Base-by-base conservation (phyloP, 2,113 vertebrate species). In the Chaetorhynchus papuensis region DNA sequence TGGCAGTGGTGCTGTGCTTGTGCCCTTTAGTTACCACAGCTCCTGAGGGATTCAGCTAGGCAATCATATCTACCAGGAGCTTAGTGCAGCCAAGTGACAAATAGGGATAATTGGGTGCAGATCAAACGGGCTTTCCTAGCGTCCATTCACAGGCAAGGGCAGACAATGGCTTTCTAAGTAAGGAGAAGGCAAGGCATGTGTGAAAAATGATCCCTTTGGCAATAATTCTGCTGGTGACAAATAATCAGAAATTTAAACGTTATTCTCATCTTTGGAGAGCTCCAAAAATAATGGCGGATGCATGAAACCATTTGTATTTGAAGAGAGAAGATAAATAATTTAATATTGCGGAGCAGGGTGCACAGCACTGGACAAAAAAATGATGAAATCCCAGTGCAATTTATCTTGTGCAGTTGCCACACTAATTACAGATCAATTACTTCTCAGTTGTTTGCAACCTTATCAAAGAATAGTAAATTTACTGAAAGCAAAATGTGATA, bases 341-440 rank as follows among this genome's bases (percentile, higher is more conserved):
- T 97, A 97, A 96, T 83, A 93, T 94, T 97, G 65, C 23, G 8
- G 81, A 93, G 84, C 78, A 90, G 77, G 94, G 97, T 90, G 95
- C 79, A 30, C 54, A 97, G 94, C 61, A 93, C 85, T 83, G 85
- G 94, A 92, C 93, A 98, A 96, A 98, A 97, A 97, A 98, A 97
- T 96, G 59, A 97, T 95, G 95, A 96, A 97, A 95, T 97, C 95
- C 65, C 96, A 83, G 57, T 47, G 28, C 88, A 94, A 89, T 69
- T 93, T 96, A 68, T 97, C 96, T 97, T 95, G 84, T 88, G 96
- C 93, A 89, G 94, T 98, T 97, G 97, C 96, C 96, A 96, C 94
- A 94, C 97, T 98, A 98, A 98, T 98, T 98, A 98, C 96, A 97
- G 97, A 98, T 98, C 98, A 98, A 98, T 98, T 98, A 98, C 97